Evolutionary conservation across 1,140 invertebrate species (phyloP).

Genomic region (Magallana gigas): DNA sequence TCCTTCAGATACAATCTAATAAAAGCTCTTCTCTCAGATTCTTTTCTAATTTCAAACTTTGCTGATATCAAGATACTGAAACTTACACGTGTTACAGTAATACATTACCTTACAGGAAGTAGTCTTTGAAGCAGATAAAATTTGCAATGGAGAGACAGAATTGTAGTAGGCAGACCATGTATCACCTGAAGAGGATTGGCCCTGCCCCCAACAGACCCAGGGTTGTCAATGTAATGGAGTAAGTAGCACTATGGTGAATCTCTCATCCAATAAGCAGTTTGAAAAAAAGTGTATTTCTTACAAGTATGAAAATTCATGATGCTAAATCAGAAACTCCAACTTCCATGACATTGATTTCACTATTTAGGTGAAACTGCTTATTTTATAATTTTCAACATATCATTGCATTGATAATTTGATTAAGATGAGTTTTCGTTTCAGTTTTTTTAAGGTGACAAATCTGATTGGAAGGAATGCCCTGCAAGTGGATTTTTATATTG

Average conservation of each 20-base stretch:
- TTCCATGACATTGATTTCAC: too few species aligned
- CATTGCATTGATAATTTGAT: not conserved
- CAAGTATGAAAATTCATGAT: not conserved
- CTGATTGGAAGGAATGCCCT: slow-evolving; percentile 62
- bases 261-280: not conserved
- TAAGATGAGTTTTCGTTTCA: slow-evolving; percentile 43
- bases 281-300: not conserved
- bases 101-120: too few species aligned
- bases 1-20: too few species aligned
- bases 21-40: too few species aligned
- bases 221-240: slow-evolving; percentile 52
- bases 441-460: slow-evolving; percentile 57
- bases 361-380: not conserved
- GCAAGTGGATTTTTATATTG: slow-evolving; percentile 55
- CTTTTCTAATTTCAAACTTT: too few species aligned
- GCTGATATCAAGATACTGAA: too few species aligned
- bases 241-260: not conserved
- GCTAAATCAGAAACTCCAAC: not conserved
- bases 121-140: too few species aligned
- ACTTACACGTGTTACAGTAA: too few species aligned
- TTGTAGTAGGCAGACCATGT: not conserved
- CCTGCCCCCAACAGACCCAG: slow-evolving; percentile 37
- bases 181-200: slow-evolving; percentile 51
- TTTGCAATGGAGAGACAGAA: not conserved
- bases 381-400: not conserved